These are phyloP conservation scores for Petrocephalus zakoni DNA, from an alignment of 2,113 vertebrate species.

Conservation along the genomic window DNA sequence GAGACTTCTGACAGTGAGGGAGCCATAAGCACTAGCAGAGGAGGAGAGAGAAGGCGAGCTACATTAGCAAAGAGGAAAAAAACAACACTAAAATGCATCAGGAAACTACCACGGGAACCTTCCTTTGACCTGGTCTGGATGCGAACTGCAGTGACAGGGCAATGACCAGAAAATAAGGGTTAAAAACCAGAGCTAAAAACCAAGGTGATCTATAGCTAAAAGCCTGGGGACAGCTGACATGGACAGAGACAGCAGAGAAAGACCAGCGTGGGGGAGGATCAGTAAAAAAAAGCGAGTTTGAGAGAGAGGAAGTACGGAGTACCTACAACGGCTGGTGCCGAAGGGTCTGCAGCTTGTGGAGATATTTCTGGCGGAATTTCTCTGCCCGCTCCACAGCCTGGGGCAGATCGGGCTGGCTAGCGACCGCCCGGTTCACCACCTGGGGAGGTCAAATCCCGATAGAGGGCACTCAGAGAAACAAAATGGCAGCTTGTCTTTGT, in stretches of 20 bases:
- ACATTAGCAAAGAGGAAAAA: slow-evolving; percentile 44
- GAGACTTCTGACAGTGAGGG: slow-evolving; percentile 92
- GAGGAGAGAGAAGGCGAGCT: slow-evolving; percentile 43
- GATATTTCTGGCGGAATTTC: slow-evolving; percentile 92
- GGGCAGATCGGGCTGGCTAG: slow-evolving; percentile 77
- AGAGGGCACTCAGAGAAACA: background rate
- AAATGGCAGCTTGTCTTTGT: background rate
- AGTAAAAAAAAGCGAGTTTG: background rate
- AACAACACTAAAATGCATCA: slow-evolving; percentile 6
- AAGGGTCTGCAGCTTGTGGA: slow-evolving; percentile 88
- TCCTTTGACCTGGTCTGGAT: background rate
- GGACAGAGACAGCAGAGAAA: slow-evolving; percentile 6
- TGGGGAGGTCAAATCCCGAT: slow-evolving; percentile 34
- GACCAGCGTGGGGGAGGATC: background rate
- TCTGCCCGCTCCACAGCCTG: slow-evolving; percentile 76
- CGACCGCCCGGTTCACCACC: slow-evolving; percentile 91
- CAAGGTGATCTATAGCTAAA: background rate
- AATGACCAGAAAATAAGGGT: background rate
- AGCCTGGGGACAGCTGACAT: background rate
- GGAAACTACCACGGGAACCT: background rate
- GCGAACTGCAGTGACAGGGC: background rate
- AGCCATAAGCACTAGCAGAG: slow-evolving; percentile 82
- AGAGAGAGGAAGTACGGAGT: background rate
- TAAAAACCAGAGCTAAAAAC: background rate
- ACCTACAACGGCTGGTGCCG: slow-evolving; percentile 92